Evolutionary conservation across 2,113 vertebrate genomes (phyloP).

Genomic region (Morone saxatilis): DNA sequence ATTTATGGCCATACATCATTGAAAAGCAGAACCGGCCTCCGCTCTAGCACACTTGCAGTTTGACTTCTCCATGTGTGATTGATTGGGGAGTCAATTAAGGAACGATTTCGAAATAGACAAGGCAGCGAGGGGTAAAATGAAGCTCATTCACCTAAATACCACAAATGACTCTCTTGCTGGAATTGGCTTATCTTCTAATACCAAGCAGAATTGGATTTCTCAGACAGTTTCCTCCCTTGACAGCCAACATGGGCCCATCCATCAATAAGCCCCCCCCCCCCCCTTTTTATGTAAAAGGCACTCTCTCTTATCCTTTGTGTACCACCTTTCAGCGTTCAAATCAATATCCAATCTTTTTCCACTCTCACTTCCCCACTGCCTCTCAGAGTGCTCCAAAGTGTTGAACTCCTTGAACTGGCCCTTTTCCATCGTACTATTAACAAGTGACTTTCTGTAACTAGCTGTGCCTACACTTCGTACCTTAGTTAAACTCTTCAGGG

Average conservation of each 20-base stretch:
- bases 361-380: conserved; percentile 3
- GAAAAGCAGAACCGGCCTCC: conserved; percentile 5
- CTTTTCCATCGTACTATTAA: conserved; percentile 26
- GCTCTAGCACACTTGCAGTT: neutral
- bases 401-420: conserved; percentile 24
- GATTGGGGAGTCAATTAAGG: conserved; percentile 66
- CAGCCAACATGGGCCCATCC: conserved; percentile 45
- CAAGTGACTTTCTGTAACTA: conserved; percentile 45
- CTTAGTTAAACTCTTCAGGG: conserved; percentile 40
- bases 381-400: conserved; percentile 13
- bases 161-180: conserved; percentile 53
- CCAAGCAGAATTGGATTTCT: conserved; percentile 70
- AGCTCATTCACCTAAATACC: conserved; percentile 62
- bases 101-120: conserved; percentile 61
- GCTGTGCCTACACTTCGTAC: conserved; percentile 21
- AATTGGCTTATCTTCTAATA: conserved; percentile 67
- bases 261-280: conserved; percentile 45
- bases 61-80: conserved; percentile 30
- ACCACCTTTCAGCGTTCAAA: conserved; percentile 46
- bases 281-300: conserved; percentile 42
- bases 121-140: conserved; percentile 54
- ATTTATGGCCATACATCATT: neutral
- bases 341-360: conserved; percentile 62
- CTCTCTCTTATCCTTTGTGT: conserved; percentile 44
- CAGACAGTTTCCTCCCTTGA: conserved; percentile 64